These are phyloP conservation scores for Oryctes rhinoceros DNA, from an alignment of 1,140 invertebrate genomes.

Conservation along the genomic window DNA sequence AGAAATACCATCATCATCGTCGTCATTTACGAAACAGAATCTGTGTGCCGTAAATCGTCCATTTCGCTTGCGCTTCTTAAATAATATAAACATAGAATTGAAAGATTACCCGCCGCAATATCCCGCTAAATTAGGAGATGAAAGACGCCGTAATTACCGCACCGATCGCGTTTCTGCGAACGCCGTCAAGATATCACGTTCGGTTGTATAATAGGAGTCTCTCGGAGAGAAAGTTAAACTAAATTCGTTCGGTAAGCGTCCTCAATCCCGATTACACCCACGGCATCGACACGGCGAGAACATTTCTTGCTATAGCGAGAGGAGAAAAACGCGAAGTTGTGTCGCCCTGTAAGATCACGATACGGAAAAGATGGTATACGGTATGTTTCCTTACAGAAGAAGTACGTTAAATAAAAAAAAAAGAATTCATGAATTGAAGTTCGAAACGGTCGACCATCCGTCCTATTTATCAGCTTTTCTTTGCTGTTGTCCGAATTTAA, in stretches of 20 bases:
- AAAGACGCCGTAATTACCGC: background rate
- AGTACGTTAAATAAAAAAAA: too few relatives aligned
- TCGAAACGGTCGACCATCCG: too few relatives aligned
- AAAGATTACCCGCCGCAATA: background rate
- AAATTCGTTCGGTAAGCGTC: slow-evolving; percentile 5
- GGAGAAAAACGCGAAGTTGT: background rate
- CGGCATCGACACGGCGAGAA: background rate
- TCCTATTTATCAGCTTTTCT: too few relatives aligned
- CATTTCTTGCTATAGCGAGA: background rate
- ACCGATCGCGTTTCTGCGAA: background rate
- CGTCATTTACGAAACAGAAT: too few relatives aligned
- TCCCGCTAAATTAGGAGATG: background rate
- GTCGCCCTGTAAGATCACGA: background rate
- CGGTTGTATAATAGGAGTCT: background rate
- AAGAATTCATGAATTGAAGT: too few relatives aligned
- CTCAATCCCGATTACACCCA: slow-evolving; percentile 17
- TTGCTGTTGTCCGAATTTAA: too few relatives aligned
- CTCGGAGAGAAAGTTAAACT: slow-evolving; percentile 8
- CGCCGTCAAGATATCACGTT: background rate
- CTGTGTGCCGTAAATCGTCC: too few relatives aligned
- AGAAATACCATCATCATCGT: too few relatives aligned
- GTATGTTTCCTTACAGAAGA: too few relatives aligned
- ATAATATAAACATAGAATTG: too few relatives aligned
- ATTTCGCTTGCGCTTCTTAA: too few relatives aligned
- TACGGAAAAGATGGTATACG: too few relatives aligned